Base-by-base conservation (phyloP, 2,797 vertebrate species). In the Etheostoma perlongum region DNA sequence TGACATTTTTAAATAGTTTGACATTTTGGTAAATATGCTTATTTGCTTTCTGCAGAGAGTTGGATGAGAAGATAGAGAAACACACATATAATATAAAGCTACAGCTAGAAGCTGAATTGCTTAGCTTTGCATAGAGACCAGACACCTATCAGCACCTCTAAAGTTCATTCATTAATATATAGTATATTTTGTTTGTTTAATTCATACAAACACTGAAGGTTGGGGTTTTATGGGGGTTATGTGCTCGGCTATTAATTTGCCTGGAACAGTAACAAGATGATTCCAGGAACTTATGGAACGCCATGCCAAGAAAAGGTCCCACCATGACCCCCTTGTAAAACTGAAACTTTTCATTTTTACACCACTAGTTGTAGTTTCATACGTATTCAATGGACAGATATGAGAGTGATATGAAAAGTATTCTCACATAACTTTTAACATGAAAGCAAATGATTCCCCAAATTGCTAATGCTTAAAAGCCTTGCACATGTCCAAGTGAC, bases 71-170 rank as follows among this genome's bases (percentile, higher is more conserved):
- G 21, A 61, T 15, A 0, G 19, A 58, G 46, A 25, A 18, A 40
- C 4, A 4, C n/a, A 46, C 10, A 23, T 23, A 23, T 23, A 42
- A 27, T 74, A 10, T 9, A 47, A 79, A n/a, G 4, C 16, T 36
- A 14, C 42, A 30, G 15, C 8, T 15, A 33, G 52, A 18, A 58
- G 25, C 27, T 36, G n/a, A 8, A n/a, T 42, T 57, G 27, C 27
- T 53, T 23, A 27, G 46, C 14, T 58, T 59, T 69, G 47, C 52
- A 52, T 36, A 25, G 30, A 74, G 44, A 57, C 36, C 40, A 15
- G 36, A 59, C 62, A 48, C 51, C 36, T 46, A 27, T 4, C 6
- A 30, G 13, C 5, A 25, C 18, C 5, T 25, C 15, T 25, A 11
- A 40, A 40, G 16, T 8, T 53, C 2, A 65, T 8, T 6, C 8